Conservation (phyloP, 2,888 invertebrate genomes). For the Molorchus minor region DNA sequence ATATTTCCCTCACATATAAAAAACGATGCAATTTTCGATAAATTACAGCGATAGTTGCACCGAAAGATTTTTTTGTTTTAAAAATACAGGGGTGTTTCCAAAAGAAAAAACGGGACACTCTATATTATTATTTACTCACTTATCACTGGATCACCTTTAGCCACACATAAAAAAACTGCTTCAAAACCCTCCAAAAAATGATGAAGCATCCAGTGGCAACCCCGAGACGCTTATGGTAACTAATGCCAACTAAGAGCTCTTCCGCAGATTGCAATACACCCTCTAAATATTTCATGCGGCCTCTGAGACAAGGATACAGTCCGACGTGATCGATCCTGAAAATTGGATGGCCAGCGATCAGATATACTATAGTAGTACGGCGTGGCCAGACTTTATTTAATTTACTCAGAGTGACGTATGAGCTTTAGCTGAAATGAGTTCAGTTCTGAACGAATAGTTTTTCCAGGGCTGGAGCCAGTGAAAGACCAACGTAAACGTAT, state of each 20-base stretch:
- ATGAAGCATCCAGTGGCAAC: conserved; percentile 25
- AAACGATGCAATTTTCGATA: too few relatives aligned
- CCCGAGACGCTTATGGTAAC: conserved; percentile 51
- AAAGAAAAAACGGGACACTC: too few relatives aligned
- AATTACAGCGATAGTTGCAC: too few relatives aligned
- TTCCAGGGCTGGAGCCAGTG: conserved; percentile 31
- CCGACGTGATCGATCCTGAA: conserved; percentile 58
- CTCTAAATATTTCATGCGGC: conserved; percentile 61
- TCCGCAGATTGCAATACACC: conserved; percentile 60
- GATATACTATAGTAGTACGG: conserved; percentile 49
- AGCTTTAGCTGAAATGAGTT: conserved; percentile 58
- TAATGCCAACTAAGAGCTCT: conserved; percentile 61
- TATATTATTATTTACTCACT: too few relatives aligned
- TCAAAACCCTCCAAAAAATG: background rate
- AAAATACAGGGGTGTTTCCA: too few relatives aligned
- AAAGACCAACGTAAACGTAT: background rate
- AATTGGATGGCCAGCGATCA: conserved; percentile 59
- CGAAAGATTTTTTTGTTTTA: too few relatives aligned
- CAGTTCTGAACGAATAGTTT: conserved; percentile 51
- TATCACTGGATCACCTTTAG: too few relatives aligned
- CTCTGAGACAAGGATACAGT: conserved; percentile 42
- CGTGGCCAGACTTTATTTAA: conserved; percentile 59
- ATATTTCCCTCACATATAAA: too few relatives aligned
- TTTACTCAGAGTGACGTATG: conserved; percentile 60
- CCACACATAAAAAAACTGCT: background rate